Base-by-base conservation (phyloP, 2,113 vertebrate genomes). In the Phalacrocorax pelagicus region DNA sequence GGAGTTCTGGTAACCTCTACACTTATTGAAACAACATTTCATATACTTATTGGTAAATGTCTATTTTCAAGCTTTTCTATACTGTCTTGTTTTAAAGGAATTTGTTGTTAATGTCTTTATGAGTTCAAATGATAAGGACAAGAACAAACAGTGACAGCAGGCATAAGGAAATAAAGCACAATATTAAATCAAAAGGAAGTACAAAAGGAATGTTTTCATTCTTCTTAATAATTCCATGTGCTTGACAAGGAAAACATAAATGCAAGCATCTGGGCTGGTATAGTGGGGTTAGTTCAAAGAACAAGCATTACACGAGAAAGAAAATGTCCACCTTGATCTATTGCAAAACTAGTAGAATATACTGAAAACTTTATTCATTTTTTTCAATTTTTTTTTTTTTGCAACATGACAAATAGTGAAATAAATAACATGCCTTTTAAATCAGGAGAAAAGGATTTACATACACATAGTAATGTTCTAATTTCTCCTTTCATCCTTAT, bases 1-100 rank as follows among this genome's bases (percentile, higher is more conserved):
- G 99, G 99, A 32, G 99, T 99, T 15, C 98, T 99, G 98, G 99
- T 99, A 49, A 99, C 98, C 63, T 99, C 99, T 16, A 99, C 98
- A 0, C 96, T 99, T 10, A 91, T 98, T 80, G 99, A 99, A 94
- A 97, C 98, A 71, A 99, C 98, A 3, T 99, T 99, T 97, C 98
- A 99, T 73, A 97, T 99, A 70, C 98, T 99, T 47, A 98, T 99
- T 61, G 99, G 99, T 99, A 98, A 98, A 92, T 93, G 57, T 51
- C 86, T 74, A 1, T 84, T 92, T 92, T 82, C 22, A 61, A 82
- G 69, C 46, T 84, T 91, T 91, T 46, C 67, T 80, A 5, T 57
- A 12, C 24, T 66, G 24, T 1, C 44, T 40, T 70, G 38, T 54
- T 23, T 27, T 52, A 57, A 36, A 55, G 7, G 72, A 65, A 55